A percentile compares a stretch with the other conserved stretches of the same genome.
Conservation (phyloP, 2,888 invertebrate species). For the Harpalus rubripes region DNA sequence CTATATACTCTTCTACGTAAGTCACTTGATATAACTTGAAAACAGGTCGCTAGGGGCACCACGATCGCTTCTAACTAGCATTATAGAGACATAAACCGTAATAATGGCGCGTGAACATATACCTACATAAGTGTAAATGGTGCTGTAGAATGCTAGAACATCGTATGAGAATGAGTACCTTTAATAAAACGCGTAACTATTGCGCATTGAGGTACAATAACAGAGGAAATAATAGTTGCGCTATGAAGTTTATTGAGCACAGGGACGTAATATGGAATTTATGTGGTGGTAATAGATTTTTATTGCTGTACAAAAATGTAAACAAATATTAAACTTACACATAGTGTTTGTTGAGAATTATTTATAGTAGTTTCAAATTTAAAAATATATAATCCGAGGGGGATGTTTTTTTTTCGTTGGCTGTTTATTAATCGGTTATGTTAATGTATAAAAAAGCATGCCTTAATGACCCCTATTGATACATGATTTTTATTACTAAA, state of each 20-base stretch:
- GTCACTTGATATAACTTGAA: constrained; percentile 6
- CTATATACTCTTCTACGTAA: background rate
- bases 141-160: background rate
- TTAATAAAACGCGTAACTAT: background rate
- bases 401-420: too few relatives aligned
- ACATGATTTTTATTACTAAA: too few relatives aligned
- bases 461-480: too few relatives aligned
- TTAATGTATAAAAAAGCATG: too few relatives aligned
- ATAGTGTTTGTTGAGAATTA: background rate
- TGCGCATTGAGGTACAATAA: background rate
- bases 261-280: background rate
- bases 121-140: background rate
- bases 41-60: constrained; percentile 3
- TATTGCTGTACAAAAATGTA: background rate
- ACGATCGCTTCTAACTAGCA: constrained; percentile 12
- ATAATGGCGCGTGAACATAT: constrained; percentile 10
- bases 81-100: constrained; percentile 35
- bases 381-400: too few relatives aligned
- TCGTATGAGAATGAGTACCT: background rate
- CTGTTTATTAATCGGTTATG: too few relatives aligned
- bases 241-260: background rate
- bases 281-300: background rate
- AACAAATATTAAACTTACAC: background rate
- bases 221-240: background rate
- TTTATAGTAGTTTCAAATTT: too few relatives aligned